phyloP scores from a whole-genome alignment of 2,113 vertebrate species.

The Calonectris borealis region DNA sequence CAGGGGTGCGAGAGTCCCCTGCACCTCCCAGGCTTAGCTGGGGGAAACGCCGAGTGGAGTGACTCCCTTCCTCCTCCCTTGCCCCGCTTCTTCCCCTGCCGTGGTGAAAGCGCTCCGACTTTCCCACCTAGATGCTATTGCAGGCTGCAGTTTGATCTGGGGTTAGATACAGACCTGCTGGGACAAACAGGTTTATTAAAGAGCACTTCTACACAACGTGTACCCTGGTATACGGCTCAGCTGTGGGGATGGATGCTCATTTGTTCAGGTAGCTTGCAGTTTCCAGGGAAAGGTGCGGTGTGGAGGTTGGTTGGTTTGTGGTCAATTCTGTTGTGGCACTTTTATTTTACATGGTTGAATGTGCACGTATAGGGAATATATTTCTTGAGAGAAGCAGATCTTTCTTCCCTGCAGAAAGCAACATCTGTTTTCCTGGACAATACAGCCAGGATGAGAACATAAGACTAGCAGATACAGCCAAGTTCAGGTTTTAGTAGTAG shows the following conservation, averaged over 20 bases:
- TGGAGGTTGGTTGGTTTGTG: not conserved
- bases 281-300: not conserved
- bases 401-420: constrained; percentile 51
- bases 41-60: not conserved
- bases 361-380: not conserved
- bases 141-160: not conserved
- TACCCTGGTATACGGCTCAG: not conserved
- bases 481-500: constrained; percentile 47
- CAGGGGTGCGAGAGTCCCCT: not conserved
- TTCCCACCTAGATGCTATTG: not conserved
- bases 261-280: not conserved
- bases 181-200: constrained; percentile 2
- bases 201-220: not conserved
- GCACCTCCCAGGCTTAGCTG: not conserved
- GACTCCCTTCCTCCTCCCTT: not conserved
- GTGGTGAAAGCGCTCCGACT: not conserved
- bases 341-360: constrained; percentile 44
- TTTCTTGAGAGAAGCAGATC: constrained; percentile 53
- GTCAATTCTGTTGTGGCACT: not conserved
- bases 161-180: not conserved
- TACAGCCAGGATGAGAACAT: constrained; percentile 48
- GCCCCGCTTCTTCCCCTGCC: not conserved
- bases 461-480: constrained; percentile 31
- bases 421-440: constrained; percentile 62
- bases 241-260: not conserved